Base-by-base conservation (phyloP, 2,888 invertebrate species). In the Agonopterix heracliana region DNA sequence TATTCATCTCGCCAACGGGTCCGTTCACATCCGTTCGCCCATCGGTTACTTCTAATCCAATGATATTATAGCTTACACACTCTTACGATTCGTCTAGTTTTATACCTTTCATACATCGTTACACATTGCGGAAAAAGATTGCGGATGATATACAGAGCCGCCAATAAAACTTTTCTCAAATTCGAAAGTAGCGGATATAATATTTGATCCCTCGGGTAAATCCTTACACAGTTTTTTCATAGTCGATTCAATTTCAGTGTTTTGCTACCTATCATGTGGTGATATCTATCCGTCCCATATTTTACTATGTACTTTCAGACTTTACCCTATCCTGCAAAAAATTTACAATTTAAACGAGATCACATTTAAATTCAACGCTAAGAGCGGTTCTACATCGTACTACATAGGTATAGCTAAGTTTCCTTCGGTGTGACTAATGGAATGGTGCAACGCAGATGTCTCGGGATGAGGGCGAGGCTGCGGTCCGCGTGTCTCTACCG, bases 401-500 rank as follows among this genome's bases (percentile, higher is more conserved):
- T 5, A 9, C 9, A 9, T 9, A 9, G 11, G 41, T 12, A 7
- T 9, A 26, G 3, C 26, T 26, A 26, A 26, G 26, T 26, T 26
- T 26, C 26, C 26, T 26, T 26, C 26, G 26, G 26, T 26, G 26
- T 46, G 14, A 34, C 26, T 34, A 17, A 34, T 41, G 34, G 26
- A 41, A 7, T 7, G 8, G 35, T 47, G 9, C 26, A 14, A 42
- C 14, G 13, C 91, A 96, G 92, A 94, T 95, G 90, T 95, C 95
- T 43, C 93, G 96, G 59, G 96, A 96, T 62, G 96, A 96, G 67
- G 91, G 93, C 57, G 96, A 97, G 77, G 96, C 96, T 71, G 93
- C 94, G 47, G 95, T 96, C 59, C 96, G 96, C 84, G 96, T 97
- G 68, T 94, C 95, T 47, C 91, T 97, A 64, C 97, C 97, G 51